Base-by-base conservation (phyloP, 2,797 vertebrate species). In the Pipistrellus pipistrellus region DNA sequence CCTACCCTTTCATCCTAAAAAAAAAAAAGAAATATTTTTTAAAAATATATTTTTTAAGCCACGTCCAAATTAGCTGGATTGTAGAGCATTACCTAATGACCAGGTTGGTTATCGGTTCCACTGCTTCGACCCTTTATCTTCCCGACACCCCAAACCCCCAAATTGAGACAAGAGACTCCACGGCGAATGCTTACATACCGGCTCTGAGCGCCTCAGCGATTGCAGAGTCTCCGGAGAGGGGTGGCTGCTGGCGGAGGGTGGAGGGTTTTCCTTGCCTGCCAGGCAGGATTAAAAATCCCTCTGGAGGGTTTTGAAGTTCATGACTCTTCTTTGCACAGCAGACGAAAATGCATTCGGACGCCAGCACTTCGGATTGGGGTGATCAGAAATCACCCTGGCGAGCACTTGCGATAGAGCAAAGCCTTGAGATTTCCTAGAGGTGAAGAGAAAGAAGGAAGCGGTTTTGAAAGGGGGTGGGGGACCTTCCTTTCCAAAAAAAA, bases 261-360 rank as follows among this genome's bases (percentile, higher is more conserved):
- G 83, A 92, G 88, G 93, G 94, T 93, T 95, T 96, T 95, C 95
- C 96, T 95, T 92, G 81, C 96, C 97, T 96, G 96, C 96, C 96
- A 96, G 88, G 97, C 97, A 97, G 95, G 91, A 73, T 72, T 76
- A 83, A 84, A 59, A 59, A 96, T 96, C 96, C 86, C 35, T 85
- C 97, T 96, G 91, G 71, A 82, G 72, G 96, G 96, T 78, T 95
- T 95, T 95, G 97, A 98, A 98, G 97, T 98, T 98, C 95, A 95
- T 82, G 96, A 68, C 88, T 96, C 97, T 96, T 91, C 95, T 95
- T 94, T 44, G 96, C 93, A 93, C 92, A 95, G 94, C 94, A 81
- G 32, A 94, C 75, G 95, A 94, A 92, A 94, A 95, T 86, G 97
- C 96, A 84, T 66, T 85, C 17, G 88, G 94, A 90, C 76, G 85